Percentiles rank a stretch among this genome's conserved stretches.
These are phyloP conservation scores for Pseudotriccus pelzelni DNA, from an alignment of 2,797 vertebrate genomes.

Conservation along the genomic window DNA sequence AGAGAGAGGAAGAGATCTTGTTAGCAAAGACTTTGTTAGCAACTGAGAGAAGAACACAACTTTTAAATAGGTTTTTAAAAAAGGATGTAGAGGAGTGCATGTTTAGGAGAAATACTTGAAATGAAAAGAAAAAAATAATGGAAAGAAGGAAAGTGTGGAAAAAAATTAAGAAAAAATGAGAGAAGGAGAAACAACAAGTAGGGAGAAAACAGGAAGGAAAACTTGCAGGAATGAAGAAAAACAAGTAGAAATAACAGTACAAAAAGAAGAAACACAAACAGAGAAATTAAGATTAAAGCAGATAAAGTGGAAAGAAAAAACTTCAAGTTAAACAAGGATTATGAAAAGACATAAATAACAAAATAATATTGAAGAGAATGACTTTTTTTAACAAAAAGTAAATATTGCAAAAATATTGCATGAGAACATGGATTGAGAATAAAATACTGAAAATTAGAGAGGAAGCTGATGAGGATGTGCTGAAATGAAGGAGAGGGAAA, in stretches of 20 bases:
- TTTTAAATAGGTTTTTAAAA: background rate
- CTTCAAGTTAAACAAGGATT: background rate
- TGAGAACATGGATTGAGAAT: background rate
- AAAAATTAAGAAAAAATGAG: background rate
- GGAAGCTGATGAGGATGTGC: background rate
- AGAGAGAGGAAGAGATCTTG: background rate
- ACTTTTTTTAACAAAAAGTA: background rate
- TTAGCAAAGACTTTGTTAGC: background rate
- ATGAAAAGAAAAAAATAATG: background rate
- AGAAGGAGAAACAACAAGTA: background rate
- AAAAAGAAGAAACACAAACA: background rate
- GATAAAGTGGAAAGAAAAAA: background rate
- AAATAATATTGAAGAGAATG: background rate
- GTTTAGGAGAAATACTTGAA: background rate
- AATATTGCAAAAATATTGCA: background rate
- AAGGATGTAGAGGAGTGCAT: background rate
- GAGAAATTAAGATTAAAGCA: background rate
- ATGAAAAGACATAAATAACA: background rate
- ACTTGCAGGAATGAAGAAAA: background rate
- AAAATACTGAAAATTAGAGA: background rate
- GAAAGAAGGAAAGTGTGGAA: background rate
- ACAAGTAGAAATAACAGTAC: background rate
- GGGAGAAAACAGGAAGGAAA: background rate
- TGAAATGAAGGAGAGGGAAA: background rate
- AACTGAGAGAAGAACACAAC: background rate